A percentile compares a stretch with the other conserved stretches of the same genome.
phyloP scores from a whole-genome alignment of 2,888 invertebrate species.

The Hipparchia semele region DNA sequence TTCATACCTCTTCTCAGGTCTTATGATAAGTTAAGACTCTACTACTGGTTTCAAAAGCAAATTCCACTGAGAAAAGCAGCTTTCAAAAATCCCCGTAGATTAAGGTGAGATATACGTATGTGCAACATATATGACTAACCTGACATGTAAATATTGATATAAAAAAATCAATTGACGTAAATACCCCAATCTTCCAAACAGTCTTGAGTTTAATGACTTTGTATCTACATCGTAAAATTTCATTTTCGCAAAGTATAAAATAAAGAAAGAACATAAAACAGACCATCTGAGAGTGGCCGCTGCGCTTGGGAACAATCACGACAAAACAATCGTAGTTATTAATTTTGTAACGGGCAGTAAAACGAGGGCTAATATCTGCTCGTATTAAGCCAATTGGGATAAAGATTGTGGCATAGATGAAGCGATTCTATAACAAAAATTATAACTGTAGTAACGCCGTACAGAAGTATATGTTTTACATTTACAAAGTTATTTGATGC shows the following conservation, averaged over 20 bases:
- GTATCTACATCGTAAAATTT: conserved; percentile 37
- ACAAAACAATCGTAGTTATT: conserved; percentile 42
- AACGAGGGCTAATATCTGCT: conserved; percentile 19
- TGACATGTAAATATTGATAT: neutral
- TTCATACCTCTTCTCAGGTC: no score
- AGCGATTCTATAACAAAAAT: neutral
- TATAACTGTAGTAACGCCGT: neutral
- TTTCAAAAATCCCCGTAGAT: no score
- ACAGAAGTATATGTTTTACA: no score
- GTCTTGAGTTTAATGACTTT: conserved; percentile 10
- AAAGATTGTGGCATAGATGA: neutral
- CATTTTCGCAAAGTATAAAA: conserved; percentile 36
- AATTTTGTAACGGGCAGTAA: conserved; percentile 45
- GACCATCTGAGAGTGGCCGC: conserved; percentile 26
- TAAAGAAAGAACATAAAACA: conserved; percentile 41
- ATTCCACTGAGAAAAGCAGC: no score
- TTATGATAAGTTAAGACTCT: no score
- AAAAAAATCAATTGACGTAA: neutral
- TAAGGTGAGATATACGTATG: no score
- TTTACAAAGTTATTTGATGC: no score
- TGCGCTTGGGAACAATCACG: conserved; percentile 44
- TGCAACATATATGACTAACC: no score
- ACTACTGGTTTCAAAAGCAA: no score
- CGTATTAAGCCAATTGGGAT: conserved; percentile 9
- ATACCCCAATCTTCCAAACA: conserved; percentile 2